phyloP scores from a whole-genome alignment of 2,113 vertebrate genomes.

The Chroicocephalus ridibundus region DNA sequence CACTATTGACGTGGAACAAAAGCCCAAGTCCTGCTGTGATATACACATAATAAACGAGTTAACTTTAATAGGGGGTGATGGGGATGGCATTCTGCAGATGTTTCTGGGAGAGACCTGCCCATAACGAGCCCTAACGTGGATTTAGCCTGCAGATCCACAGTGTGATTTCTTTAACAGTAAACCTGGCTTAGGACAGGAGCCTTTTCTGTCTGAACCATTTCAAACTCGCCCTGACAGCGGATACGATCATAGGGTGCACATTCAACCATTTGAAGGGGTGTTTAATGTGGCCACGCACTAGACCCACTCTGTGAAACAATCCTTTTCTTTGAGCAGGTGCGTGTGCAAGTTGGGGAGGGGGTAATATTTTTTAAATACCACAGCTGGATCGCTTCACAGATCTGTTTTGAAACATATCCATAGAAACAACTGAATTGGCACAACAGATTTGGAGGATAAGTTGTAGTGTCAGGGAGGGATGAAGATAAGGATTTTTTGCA shows the following conservation, averaged over 20 bases:
- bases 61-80: neutral
- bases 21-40: neutral
- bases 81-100: neutral
- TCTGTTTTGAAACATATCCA: neutral
- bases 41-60: neutral
- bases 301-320: rapidly evolving
- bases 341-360: neutral
- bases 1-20: neutral
- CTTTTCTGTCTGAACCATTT: neutral
- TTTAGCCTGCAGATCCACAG: neutral
- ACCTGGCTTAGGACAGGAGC: neutral
- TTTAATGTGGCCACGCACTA: neutral
- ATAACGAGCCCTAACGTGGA: rapidly evolving
- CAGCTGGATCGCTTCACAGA: neutral
- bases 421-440: neutral
- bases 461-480: neutral
- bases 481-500: neutral
- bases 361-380: neutral
- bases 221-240: neutral
- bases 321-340: neutral
- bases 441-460: neutral
- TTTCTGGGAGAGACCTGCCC: neutral
- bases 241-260: rapidly evolving
- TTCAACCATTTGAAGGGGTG: neutral
- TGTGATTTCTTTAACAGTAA: neutral